Base-by-base conservation (phyloP, 2,113 vertebrate genomes). In the Noturus placidus region DNA sequence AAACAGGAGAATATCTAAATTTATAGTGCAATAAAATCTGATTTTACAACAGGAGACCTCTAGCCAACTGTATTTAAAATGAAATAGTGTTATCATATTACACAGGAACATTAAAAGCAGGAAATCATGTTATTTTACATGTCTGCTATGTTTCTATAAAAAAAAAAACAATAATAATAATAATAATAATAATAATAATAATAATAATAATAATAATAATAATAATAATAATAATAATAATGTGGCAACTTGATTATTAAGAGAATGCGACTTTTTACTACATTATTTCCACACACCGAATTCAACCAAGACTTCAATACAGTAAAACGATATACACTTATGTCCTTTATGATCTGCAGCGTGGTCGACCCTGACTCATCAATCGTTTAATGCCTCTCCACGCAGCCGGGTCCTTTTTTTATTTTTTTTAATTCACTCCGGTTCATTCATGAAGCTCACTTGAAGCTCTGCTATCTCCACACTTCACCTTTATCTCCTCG, bases 1-100 rank as follows among this genome's bases (percentile, higher is more conserved):
- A 89, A 84, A 89, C 79, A 86, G 67, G 67, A 89, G 81, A 86
- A 88, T 81, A 69, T 84, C 74, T 82, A 82, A 56, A 87, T 91
- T 92, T 92, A 91, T 90, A 78, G 84, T 80, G 83, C 83, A 65
- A 88, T 88, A 83, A 86, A 89, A 87, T 87, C 35, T 35, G 78
- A 86, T 74, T 88, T 89, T 89, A 91, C 59, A 80, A 52, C 67
- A 61, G 54, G 72, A 61, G n/a, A 78, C 35, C 67, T 59, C 82
- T 80, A 85, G 67, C 63, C 63, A 89, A 61, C 8, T 57, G 35
- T 38, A 50, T 46, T 63, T 82, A 82, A 82, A 82, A 82, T 82
- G 30, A 38, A 82, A 82, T 82, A 25, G 80, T 63, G 56, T 82
- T 82, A 82, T 82, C 33, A 82, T 82, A 63, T 82, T 82, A 63